phyloP scores from a whole-genome alignment of 2,113 vertebrate genomes.

The Mormyrus iriodes region DNA sequence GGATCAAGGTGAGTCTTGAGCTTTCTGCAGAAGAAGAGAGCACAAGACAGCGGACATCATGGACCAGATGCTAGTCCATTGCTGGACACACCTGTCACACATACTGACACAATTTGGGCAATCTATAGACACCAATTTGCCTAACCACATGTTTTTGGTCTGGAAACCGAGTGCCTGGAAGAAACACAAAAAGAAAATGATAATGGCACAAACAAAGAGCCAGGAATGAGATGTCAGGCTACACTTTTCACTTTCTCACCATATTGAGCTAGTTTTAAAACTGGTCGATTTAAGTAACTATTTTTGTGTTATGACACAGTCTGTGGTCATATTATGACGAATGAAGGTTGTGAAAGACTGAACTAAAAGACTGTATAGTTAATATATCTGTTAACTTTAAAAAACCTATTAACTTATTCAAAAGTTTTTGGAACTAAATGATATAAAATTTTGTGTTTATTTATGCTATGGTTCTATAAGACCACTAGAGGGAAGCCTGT shows the following conservation, averaged over 20 bases:
- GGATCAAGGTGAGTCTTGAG: too few relatives aligned
- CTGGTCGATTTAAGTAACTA: not conserved
- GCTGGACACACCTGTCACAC: not conserved
- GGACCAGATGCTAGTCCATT: too few relatives aligned
- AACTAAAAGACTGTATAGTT: not conserved
- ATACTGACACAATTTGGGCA: not conserved
- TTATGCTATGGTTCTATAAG: not conserved
- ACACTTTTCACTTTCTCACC: too few relatives aligned
- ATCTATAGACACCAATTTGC: not conserved
- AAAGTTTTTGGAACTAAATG: not conserved
- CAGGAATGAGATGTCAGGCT: not conserved
- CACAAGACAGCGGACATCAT: too few relatives aligned
- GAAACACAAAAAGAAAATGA: not conserved
- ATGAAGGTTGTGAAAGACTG: not conserved
- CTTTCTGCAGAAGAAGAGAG: too few relatives aligned
- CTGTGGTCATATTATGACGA: not conserved
- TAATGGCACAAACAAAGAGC: not conserved
- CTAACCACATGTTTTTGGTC: not conserved
- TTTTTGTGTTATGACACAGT: not conserved
- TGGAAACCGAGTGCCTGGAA: not conserved
- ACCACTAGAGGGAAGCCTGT: not conserved
- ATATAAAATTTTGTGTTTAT: not conserved
- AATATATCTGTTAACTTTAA: not conserved
- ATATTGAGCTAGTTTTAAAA: too few relatives aligned
- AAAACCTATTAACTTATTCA: too few relatives aligned